These are phyloP conservation scores for Venustaconcha ellipsiformis DNA, from an alignment of 1,140 invertebrate genomes.

Conservation along the genomic window DNA sequence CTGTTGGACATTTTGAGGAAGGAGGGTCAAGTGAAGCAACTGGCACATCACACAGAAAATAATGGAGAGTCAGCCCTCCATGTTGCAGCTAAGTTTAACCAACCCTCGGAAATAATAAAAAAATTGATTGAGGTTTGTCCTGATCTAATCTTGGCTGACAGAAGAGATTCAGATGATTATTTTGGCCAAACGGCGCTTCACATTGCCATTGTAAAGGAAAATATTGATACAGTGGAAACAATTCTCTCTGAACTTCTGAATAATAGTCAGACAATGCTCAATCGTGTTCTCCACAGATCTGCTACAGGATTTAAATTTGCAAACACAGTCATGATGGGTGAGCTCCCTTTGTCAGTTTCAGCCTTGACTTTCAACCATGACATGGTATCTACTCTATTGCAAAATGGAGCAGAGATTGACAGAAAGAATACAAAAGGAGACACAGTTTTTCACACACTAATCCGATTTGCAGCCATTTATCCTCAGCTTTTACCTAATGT, in stretches of 20 bases:
- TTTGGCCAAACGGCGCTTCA: conserved; percentile 45
- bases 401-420: conserved; percentile 33
- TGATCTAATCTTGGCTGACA: conserved; percentile 23
- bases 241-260: conserved; percentile 28
- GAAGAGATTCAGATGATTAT: conserved; percentile 28
- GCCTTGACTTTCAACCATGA: conserved; percentile 41
- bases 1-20: conserved; percentile 16
- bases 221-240: conserved; percentile 28
- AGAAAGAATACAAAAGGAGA: conserved; percentile 39
- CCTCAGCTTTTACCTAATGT: conserved; percentile 21
- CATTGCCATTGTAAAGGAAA: conserved; percentile 41
- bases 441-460: conserved; percentile 44
- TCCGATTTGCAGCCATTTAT: conserved; percentile 35
- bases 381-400: conserved; percentile 35
- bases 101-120: conserved; percentile 26
- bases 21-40: conserved; percentile 6
- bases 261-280: conserved; percentile 9
- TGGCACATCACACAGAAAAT: conserved; percentile 14
- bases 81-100: conserved; percentile 32
- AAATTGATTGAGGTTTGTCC: conserved; percentile 24
- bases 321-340: conserved; percentile 51
- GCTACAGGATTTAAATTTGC: conserved; percentile 36
- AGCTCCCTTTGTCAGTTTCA: conserved; percentile 43
- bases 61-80: conserved; percentile 31
- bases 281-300: conserved; percentile 13